phyloP scores from a whole-genome alignment of 2,797 vertebrate species.

The Tympanoctomys barrerae region DNA sequence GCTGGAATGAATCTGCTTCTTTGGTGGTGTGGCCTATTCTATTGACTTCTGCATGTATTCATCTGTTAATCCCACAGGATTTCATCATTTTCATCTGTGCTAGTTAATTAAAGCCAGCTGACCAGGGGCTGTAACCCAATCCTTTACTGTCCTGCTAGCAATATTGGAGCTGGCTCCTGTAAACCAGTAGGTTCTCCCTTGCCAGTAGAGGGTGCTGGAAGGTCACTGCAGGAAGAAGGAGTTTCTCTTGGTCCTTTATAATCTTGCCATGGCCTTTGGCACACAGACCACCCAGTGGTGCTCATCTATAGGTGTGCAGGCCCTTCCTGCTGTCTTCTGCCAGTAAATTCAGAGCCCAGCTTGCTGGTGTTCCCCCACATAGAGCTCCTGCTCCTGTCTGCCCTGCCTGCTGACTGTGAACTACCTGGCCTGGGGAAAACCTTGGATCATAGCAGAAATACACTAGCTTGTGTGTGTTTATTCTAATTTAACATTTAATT shows the following conservation, averaged over 20 bases:
- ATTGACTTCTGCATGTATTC: neutral
- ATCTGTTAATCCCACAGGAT: neutral
- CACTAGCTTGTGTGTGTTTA: neutral
- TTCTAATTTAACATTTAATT: neutral
- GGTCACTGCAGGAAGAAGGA: neutral
- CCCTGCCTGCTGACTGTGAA: neutral
- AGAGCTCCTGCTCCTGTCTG: neutral
- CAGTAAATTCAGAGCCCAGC: too few species aligned
- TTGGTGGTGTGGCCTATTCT: neutral
- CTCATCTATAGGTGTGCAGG: neutral
- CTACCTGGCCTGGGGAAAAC: neutral
- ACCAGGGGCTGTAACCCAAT: neutral
- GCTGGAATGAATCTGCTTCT: neutral
- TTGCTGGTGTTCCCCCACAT: too few species aligned
- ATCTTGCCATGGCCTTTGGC: neutral
- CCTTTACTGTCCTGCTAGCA: neutral
- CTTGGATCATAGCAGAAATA: neutral
- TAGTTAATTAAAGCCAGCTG: neutral
- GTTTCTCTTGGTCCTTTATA: neutral
- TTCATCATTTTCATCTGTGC: neutral
- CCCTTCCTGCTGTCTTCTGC: neutral
- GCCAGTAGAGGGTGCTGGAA: slow-evolving; percentile 14
- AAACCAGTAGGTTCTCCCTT: neutral
- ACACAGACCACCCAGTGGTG: neutral
- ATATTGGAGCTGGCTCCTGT: neutral